Evolutionary conservation across 2,888 invertebrate genomes (phyloP).

Genomic region (Sinelater perroti): DNA sequence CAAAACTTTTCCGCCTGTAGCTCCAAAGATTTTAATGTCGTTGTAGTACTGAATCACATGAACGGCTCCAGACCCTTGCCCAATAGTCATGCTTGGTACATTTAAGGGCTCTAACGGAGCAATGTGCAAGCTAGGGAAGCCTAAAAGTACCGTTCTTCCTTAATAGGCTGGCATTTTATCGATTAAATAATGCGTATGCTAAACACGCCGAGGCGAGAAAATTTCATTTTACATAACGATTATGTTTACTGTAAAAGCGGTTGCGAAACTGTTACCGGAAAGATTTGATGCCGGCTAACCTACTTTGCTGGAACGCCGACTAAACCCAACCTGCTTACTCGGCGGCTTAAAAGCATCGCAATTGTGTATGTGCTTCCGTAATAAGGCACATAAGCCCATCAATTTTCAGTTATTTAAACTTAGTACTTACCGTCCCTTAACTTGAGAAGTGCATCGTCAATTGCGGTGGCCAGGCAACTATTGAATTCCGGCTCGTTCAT

Average conservation of each 20-base stretch:
- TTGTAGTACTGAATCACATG: constrained; percentile 72
- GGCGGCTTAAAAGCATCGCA: too few relatives aligned
- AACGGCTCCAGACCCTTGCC: constrained; percentile 68
- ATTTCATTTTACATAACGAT: too few relatives aligned
- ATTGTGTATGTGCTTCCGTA: neutral
- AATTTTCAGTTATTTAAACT: neutral
- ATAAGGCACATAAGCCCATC: neutral
- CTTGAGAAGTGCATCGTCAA: constrained; percentile 65
- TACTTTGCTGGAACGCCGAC: too few relatives aligned
- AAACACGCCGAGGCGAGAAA: too few relatives aligned
- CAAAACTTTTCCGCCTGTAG: constrained; percentile 66
- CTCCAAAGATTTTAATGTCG: constrained; percentile 70
- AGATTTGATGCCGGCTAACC: too few relatives aligned
- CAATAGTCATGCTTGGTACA: constrained; percentile 59
- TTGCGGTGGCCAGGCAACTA: constrained; percentile 68
- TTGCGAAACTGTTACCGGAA: too few relatives aligned
- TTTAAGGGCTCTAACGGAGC: constrained; percentile 63
- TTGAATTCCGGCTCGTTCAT: constrained; percentile 65
- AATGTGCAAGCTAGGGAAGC: constrained; percentile 52
- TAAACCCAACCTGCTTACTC: too few relatives aligned
- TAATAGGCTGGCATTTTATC: too few relatives aligned
- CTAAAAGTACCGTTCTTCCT: too few relatives aligned
- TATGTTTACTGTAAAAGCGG: too few relatives aligned
- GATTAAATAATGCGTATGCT: too few relatives aligned
- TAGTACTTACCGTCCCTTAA: constrained; percentile 66